Base-by-base conservation (phyloP, 2,888 invertebrate species). In the Syritta pipiens region DNA sequence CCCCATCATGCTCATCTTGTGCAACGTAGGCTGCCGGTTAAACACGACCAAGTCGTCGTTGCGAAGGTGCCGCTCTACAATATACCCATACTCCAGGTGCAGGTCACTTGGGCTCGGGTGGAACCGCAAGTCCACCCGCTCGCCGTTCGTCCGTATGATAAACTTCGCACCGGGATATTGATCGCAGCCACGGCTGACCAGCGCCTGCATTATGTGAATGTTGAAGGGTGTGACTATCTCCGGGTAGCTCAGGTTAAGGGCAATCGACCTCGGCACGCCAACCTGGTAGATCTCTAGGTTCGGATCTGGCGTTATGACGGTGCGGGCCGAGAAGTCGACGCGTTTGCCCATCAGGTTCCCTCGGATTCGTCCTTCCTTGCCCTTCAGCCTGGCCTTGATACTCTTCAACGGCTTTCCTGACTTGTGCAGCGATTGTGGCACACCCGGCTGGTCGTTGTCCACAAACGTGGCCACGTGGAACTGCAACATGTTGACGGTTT, bases 1-100 rank as follows among this genome's bases (percentile, higher is more conserved):
- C 75, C 93, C 92, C 93, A 93, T 93, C 93, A 93, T 93, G 84
- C 91, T 91, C 93, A 93, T 93, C 89, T 93, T 93, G 86, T 93
- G 93, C 9, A 93, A 89, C 1, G 93, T 93, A 1, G 93, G 93
- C 85, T 93, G 93, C 42, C 93, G 90, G 86, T 93, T 93, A 87
- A 93, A 93, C 24, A 93, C 91, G 14, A 93, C 90, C 65, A 91
- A 89, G 86, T 93, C 93, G 40, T 92, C 92, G 84, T 93, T 92
- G 49, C 91, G 89, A 87, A 93, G 91, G 86, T 93, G 93, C 20
- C 93, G 85, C 83, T 93, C 93, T 1, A 83, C 83, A 30, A 89
- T 89, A 82, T 90, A 90, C 14, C 91, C 91, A 81, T 89, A 87
- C 82, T 91, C 91, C 12, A 92, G 84, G 84, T 91, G 91, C 4